phyloP scores from a whole-genome alignment of 2,888 invertebrate genomes.

The Phyto melanocephala region DNA sequence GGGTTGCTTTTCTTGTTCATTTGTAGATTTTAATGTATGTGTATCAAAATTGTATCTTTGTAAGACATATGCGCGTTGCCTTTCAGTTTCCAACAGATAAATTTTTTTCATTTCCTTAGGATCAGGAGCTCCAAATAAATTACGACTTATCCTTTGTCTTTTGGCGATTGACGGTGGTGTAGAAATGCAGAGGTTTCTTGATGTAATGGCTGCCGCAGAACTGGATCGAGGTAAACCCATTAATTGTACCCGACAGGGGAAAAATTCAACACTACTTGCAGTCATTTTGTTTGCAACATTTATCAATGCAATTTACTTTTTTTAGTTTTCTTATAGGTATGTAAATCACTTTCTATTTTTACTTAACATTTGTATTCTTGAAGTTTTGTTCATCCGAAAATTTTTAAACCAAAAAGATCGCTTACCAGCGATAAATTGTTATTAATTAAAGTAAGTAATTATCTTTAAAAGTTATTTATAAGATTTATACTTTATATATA shows the following conservation, averaged over 20 bases:
- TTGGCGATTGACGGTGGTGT: constrained; percentile 32
- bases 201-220: not conserved
- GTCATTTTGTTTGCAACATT: too few relatives aligned
- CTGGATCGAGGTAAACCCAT: constrained; percentile 22
- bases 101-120: constrained; percentile 47
- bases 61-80: constrained; percentile 40
- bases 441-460: not conserved
- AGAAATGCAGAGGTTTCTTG: not conserved
- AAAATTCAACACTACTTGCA: constrained; percentile 51
- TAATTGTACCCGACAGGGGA: constrained; percentile 42
- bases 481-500: not conserved
- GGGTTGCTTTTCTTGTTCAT: not conserved
- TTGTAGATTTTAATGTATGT: not conserved
- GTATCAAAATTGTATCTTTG: constrained; percentile 47
- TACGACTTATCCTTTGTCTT: constrained; percentile 44
- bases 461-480: too few relatives aligned
- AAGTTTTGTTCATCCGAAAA: too few relatives aligned
- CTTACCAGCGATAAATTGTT: not conserved
- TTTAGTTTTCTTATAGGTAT: not conserved
- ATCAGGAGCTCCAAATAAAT: constrained; percentile 60
- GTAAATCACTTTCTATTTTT: constrained; percentile 3
- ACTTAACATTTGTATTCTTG: not conserved
- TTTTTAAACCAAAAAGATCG: too few relatives aligned
- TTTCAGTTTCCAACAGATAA: constrained; percentile 48
- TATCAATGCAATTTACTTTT: too few relatives aligned